These are phyloP conservation scores for Chesias legatella DNA, from an alignment of 2,888 invertebrate genomes.

Conservation along the genomic window DNA sequence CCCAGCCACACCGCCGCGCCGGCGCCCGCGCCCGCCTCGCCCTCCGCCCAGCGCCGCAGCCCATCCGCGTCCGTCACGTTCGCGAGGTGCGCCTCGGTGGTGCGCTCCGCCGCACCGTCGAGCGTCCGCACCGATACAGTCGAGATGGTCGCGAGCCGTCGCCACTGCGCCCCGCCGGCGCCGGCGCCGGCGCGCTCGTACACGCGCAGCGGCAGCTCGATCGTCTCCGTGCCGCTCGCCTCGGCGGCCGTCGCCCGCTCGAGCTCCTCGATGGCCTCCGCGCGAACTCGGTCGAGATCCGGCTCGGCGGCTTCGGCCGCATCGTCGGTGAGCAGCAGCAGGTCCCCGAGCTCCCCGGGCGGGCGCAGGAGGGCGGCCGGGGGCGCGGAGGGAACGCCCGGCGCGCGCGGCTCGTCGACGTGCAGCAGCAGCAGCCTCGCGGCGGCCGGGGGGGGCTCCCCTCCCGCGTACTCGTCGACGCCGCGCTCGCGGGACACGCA, in stretches of 20 bases:
- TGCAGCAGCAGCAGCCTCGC: constrained; percentile 32
- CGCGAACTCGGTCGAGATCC: constrained; percentile 13
- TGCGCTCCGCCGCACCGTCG: constrained; percentile 35
- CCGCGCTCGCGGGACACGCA: constrained; percentile 34
- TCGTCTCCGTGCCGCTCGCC: constrained; percentile 14
- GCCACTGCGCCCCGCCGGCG: constrained; percentile 37
- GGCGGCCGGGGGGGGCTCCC: constrained; percentile 17
- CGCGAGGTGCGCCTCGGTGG: constrained; percentile 29
- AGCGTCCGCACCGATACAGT: constrained; percentile 33
- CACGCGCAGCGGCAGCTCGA: constrained; percentile 32
- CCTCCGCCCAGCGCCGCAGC: constrained; percentile 17
- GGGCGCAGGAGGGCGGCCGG: background rate
- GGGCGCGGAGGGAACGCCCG: constrained; percentile 12
- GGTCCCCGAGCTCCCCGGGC: constrained; percentile 5
- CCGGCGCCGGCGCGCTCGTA: constrained; percentile 30
- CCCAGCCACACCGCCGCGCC: constrained; percentile 14
- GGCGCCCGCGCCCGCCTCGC: constrained; percentile 13
- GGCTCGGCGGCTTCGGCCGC: constrained; percentile 5
- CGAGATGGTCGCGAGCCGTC: constrained; percentile 33
- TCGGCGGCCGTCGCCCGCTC: constrained; percentile 33
- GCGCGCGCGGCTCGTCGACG: constrained; percentile 32
- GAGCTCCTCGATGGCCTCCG: constrained; percentile 17
- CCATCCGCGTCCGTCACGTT: constrained; percentile 29
- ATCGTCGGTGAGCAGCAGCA: constrained; percentile 31
- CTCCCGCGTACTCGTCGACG: constrained; percentile 12